Evolutionary conservation across 2,797 vertebrate genomes (phyloP).

Genomic region (Atherinosoma microstoma): DNA sequence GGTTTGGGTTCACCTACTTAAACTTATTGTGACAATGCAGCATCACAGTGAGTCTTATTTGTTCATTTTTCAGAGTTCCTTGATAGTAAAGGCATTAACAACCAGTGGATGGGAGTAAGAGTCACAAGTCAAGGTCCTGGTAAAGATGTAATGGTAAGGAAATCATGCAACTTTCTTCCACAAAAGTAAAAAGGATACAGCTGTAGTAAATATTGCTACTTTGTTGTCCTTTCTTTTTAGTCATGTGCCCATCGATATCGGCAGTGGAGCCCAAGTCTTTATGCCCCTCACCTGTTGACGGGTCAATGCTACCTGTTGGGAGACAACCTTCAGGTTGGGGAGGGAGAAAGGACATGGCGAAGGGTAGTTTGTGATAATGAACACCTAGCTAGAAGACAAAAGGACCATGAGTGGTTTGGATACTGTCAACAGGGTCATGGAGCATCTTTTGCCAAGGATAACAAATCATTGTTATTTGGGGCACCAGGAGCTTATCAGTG

Average conservation of each 20-base stretch:
- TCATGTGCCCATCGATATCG: conserved; percentile 75
- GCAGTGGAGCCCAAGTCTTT: conserved; percentile 49
- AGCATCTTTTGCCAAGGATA: conserved; percentile 90
- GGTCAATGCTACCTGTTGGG: conserved; percentile 78
- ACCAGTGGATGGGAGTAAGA: conserved; percentile 94
- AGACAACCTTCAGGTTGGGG: conserved; percentile 56
- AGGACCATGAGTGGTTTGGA: conserved; percentile 88
- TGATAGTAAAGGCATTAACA: conserved; percentile 71
- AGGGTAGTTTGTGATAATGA: conserved; percentile 68
- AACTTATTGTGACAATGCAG: background rate
- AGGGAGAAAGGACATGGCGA: conserved; percentile 41
- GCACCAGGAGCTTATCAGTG: conserved; percentile 92
- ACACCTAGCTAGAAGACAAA: conserved; percentile 81
- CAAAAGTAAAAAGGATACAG: background rate
- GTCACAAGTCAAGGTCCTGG: conserved; percentile 92
- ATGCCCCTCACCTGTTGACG: conserved; percentile 51
- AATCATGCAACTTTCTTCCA: background rate
- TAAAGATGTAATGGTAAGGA: conserved; percentile 91
- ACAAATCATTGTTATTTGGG: conserved; percentile 88
- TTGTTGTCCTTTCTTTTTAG: conserved; percentile 34
- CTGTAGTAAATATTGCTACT: background rate
- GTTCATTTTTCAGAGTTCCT: conserved; percentile 44
- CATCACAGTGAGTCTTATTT: background rate
- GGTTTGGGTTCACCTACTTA: too few relatives aligned
- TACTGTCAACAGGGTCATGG: conserved; percentile 94